Conservation (phyloP, 2,113 vertebrate genomes). For the Channa argus region DNA sequence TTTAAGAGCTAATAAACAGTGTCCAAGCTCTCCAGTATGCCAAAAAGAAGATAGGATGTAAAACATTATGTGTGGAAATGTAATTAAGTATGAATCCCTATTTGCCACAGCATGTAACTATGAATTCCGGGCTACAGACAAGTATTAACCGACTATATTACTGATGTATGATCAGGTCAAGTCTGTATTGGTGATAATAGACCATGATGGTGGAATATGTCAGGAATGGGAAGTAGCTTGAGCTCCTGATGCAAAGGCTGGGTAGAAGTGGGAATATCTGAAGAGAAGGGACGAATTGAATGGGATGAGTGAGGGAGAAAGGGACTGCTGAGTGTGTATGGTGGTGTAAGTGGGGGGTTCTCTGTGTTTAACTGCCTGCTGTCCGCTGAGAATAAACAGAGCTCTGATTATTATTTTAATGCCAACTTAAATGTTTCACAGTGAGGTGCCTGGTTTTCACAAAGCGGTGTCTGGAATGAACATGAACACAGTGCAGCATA, state of each 20-base stretch:
- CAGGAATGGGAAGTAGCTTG: constrained; percentile 70
- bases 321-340: neutral
- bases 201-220: constrained; percentile 52
- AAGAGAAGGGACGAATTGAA: constrained; percentile 20
- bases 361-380: constrained; percentile 43
- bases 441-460: constrained; percentile 32
- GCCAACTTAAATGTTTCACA: constrained; percentile 54
- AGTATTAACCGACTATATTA: neutral
- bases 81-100: constrained; percentile 3
- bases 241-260: constrained; percentile 26
- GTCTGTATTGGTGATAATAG: constrained; percentile 43
- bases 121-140: constrained; percentile 4
- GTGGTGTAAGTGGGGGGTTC: constrained; percentile 1
- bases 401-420: constrained; percentile 59
- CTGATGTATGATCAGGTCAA: constrained; percentile 28
- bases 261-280: constrained; percentile 6
- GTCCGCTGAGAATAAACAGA: constrained; percentile 58
- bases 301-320: constrained; percentile 24
- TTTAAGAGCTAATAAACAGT: constrained; percentile 12
- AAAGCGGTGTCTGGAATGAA: constrained; percentile 32
- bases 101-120: neutral
- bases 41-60: neutral
- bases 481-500: neutral
- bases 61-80: neutral
- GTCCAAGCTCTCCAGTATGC: neutral